Conservation (phyloP, 2,888 invertebrate species). For the Pecten maximus region DNA sequence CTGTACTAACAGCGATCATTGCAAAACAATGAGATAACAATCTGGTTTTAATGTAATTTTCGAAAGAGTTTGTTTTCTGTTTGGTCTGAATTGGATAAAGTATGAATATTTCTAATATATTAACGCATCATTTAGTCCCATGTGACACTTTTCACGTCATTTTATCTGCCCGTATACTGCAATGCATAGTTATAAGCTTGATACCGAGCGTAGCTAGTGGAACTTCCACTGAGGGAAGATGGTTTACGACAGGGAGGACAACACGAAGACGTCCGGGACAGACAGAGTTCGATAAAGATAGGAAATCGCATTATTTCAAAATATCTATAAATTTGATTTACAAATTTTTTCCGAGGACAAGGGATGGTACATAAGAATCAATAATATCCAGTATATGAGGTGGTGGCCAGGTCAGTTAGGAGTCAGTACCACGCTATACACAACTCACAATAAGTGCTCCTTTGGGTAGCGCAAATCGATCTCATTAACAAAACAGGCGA, state of each 20-base stretch:
- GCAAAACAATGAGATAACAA: too few species aligned
- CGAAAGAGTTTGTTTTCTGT: too few species aligned
- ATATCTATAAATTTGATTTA: conserved; percentile 10
- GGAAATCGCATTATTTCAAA: not conserved
- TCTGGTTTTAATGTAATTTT: too few species aligned
- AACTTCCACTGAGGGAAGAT: not conserved
- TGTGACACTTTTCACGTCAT: not conserved
- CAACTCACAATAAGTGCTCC: not conserved
- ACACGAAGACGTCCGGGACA: not conserved
- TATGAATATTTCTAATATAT: too few species aligned
- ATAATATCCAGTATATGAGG: not conserved
- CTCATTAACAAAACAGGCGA: not conserved
- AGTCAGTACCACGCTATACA: not conserved
- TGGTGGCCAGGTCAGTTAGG: not conserved
- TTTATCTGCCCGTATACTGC: not conserved
- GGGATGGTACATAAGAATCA: not conserved
- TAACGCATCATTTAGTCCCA: too few species aligned
- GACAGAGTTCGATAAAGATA: not conserved
- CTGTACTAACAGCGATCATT: too few species aligned
- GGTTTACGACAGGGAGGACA: not conserved
- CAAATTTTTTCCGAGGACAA: not conserved
- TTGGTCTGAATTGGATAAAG: too few species aligned
- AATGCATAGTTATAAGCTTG: not conserved
- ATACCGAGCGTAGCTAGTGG: not conserved
- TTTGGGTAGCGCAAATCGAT: not conserved